phyloP scores from a whole-genome alignment of 2,797 vertebrate species.

The Limnodromus scolopaceus region DNA sequence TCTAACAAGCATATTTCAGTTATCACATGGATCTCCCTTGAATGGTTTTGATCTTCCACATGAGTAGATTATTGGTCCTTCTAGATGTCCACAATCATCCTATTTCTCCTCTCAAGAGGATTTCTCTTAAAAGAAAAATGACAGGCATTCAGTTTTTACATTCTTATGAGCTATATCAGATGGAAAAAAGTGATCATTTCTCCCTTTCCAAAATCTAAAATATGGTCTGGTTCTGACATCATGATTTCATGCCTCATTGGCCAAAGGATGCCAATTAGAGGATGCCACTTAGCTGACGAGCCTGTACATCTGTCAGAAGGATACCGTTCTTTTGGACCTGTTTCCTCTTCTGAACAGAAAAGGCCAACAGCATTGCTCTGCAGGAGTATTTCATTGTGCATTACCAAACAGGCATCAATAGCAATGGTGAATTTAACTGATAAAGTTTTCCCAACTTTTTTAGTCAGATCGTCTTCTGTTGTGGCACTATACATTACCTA shows the following conservation, averaged over 20 bases:
- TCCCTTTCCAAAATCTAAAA: neutral
- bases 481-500: neutral
- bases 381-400: neutral
- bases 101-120: neutral
- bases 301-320: neutral
- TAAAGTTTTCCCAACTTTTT: neutral
- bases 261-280: neutral
- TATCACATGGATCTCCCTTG: neutral
- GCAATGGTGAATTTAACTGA: neutral
- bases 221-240: neutral
- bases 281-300: neutral
- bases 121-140: neutral
- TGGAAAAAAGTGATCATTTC: neutral
- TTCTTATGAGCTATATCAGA: neutral
- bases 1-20: neutral
- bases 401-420: neutral
- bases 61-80: neutral
- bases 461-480: neutral
- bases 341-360: neutral
- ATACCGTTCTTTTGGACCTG: neutral
- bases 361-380: neutral
- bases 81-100: neutral
- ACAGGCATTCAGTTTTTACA: neutral
- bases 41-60: neutral
- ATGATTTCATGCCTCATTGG: neutral